Evolutionary conservation across 2,113 vertebrate species (phyloP).

Genomic region (Pterocles burchelli): DNA sequence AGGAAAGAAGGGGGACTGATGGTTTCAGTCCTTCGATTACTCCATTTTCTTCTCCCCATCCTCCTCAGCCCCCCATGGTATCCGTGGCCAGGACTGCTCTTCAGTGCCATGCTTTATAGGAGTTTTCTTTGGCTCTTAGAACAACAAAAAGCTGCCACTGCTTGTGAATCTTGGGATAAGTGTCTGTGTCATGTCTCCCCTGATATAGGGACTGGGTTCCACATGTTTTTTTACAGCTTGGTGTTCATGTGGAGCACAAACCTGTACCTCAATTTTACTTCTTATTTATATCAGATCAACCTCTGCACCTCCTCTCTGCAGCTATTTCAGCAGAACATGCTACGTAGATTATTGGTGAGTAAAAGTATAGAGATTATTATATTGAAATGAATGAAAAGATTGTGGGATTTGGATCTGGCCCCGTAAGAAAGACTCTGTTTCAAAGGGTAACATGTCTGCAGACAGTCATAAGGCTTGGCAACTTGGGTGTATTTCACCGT

Average conservation of each 20-base stretch:
- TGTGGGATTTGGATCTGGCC: background rate
- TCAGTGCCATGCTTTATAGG: background rate
- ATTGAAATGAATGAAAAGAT: background rate
- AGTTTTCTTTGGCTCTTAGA: background rate
- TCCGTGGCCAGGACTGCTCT: background rate
- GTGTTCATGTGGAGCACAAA: background rate
- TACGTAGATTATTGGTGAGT: background rate
- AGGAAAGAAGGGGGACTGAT: background rate
- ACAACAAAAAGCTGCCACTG: background rate
- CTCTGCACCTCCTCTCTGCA: background rate
- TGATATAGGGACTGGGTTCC: background rate
- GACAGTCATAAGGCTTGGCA: background rate
- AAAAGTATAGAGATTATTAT: background rate
- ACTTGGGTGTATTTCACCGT: background rate
- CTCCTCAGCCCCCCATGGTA: background rate
- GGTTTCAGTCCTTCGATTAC: background rate
- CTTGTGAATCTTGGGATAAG: background rate
- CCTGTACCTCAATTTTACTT: background rate
- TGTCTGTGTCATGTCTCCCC: background rate
- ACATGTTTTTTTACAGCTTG: background rate
- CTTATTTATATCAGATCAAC: background rate
- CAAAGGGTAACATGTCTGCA: background rate
- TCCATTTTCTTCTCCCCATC: background rate
- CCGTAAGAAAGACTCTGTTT: background rate
- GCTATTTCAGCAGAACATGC: background rate